phyloP scores from a whole-genome alignment of 2,888 invertebrate genomes.

The Drosophila pseudotalamancana region DNA sequence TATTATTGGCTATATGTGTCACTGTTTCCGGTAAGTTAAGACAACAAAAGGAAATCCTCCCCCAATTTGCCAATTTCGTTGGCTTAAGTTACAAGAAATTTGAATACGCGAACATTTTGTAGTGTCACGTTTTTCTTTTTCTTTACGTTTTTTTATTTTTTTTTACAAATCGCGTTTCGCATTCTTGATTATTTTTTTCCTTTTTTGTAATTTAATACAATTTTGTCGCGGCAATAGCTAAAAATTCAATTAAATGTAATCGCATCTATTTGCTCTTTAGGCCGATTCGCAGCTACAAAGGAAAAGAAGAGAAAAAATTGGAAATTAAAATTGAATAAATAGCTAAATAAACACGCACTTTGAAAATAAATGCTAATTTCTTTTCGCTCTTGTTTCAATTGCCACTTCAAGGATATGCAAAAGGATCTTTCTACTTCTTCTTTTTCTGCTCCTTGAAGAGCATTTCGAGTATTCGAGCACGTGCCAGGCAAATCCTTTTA shows the following conservation, averaged over 20 bases:
- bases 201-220: constrained; percentile 66
- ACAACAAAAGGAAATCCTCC: constrained; percentile 30
- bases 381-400: constrained; percentile 55
- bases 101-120: constrained; percentile 67
- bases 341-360: constrained; percentile 72
- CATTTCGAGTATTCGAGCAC: constrained; percentile 42
- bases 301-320: constrained; percentile 27
- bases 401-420: constrained; percentile 28
- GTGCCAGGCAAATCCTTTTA: constrained; percentile 75
- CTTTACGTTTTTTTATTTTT: constrained; percentile 57
- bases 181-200: constrained; percentile 65
- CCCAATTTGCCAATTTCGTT: constrained; percentile 44
- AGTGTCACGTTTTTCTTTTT: constrained; percentile 68
- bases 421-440: constrained; percentile 23
- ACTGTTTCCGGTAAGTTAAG: constrained; percentile 16
- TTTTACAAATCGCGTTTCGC: constrained; percentile 45
- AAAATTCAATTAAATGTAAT: constrained; percentile 83
- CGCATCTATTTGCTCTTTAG: constrained; percentile 70
- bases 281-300: constrained; percentile 59
- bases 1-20: constrained; percentile 14
- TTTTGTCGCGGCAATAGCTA: constrained; percentile 5
- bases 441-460: constrained; percentile 6
- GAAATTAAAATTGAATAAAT: constrained; percentile 71
- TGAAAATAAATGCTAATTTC: constrained; percentile 72
- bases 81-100: constrained; percentile 54